These are phyloP conservation scores for Cynaeus angustus DNA, from an alignment of 2,888 invertebrate genomes.

Conservation along the genomic window DNA sequence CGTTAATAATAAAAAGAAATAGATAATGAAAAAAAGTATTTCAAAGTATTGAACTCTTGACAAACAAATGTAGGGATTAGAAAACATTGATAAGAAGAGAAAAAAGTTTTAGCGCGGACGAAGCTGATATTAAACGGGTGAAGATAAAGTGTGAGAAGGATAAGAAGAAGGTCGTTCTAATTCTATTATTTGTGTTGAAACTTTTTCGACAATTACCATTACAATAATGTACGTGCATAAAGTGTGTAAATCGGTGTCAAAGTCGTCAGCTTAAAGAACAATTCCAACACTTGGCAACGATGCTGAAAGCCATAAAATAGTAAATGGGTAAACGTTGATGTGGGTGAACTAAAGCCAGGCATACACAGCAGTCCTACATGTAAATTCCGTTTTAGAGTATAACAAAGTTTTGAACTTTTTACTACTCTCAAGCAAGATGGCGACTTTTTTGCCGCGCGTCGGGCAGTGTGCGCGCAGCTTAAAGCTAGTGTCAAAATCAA, in stretches of 20 bases:
- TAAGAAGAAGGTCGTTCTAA: slow-evolving; percentile 23
- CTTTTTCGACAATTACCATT: slow-evolving; percentile 20
- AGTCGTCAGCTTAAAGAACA: no score
- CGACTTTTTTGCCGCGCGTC: no score
- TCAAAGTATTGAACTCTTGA: slow-evolving; percentile 15
- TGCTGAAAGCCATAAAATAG: no score
- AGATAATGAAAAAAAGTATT: slow-evolving; percentile 29
- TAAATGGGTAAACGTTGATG: no score
- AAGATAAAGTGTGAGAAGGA: slow-evolving; percentile 29
- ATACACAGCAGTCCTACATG: no score
- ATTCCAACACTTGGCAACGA: no score
- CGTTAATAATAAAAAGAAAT: slow-evolving; percentile 8
- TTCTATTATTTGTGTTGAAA: slow-evolving; percentile 27
- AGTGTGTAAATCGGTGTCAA: no score
- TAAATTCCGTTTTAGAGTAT: no score
- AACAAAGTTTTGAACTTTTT: no score
- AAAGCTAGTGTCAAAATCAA: slow-evolving; percentile 40
- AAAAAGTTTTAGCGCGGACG: slow-evolving; percentile 12
- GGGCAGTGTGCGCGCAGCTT: no score
- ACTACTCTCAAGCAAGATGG: no score
- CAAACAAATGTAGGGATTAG: slow-evolving; percentile 9
- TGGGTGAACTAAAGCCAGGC: no score
- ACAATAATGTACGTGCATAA: slow-evolving; percentile 11
- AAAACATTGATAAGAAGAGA: slow-evolving; percentile 16
- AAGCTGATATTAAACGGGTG: slow-evolving; percentile 23